Evolutionary conservation across 2,888 invertebrate species (phyloP), one percentile per base, ranked within the genome.

Genomic region (Argyra leucocephala): DNA sequence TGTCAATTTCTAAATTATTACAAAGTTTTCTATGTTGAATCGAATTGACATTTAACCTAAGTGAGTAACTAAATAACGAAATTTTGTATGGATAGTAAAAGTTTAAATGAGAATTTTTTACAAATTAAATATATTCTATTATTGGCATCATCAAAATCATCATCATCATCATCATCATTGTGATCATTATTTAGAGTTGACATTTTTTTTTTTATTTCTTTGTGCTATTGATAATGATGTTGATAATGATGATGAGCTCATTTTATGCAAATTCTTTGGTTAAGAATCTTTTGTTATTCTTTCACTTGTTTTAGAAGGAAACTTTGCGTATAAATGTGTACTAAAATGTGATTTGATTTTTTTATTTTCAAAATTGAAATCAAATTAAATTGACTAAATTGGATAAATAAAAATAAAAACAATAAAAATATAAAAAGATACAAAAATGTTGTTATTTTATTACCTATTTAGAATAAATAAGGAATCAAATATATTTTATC

Each of bases 241-340:
- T 48, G 48, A n/a, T n/a, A n/a, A 48, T 48, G 48, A 48, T 48
- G 48, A 48, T 48, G 48, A 48, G 48, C 9, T 48, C 48, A 48
- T 48, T 48, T 48, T 48, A 48, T 48, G 48, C 48, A 48, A 48
- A 48, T 48, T 31, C n/a, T n/a, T n/a, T n/a, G n/a, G n/a, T n/a
- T n/a, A n/a, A n/a, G n/a, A n/a, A n/a, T n/a, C n/a, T n/a, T n/a
- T n/a, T n/a, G n/a, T n/a, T n/a, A n/a, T n/a, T n/a, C n/a, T n/a
- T n/a, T n/a, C n/a, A n/a, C n/a, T n/a, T n/a, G n/a, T n/a, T n/a
- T n/a, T n/a, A n/a, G n/a, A n/a, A n/a, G n/a, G n/a, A n/a, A n/a
- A n/a, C n/a, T n/a, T n/a, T 31, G 5, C 31, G 10, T 31, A 31
- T 31, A 7, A 31, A 31, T 5, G 31, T 7, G 31, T 5, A 10